Percentiles rank a stretch among this genome's conserved stretches.
Evolutionary conservation across 2,888 invertebrate genomes (phyloP).

Genomic region (Anagyrus pseudococci): DNA sequence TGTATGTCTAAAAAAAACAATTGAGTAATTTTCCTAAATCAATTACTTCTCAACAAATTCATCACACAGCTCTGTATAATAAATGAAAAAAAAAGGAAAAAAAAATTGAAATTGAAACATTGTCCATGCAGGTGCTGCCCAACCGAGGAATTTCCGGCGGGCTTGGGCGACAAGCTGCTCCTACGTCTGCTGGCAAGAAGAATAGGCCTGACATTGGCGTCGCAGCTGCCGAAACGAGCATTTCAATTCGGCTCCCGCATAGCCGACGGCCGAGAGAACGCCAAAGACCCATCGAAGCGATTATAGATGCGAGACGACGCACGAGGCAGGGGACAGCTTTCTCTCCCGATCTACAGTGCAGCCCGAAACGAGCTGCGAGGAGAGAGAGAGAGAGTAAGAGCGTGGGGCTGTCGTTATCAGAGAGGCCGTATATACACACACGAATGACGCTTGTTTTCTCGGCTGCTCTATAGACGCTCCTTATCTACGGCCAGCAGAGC

Average conservation of each 20-base stretch:
- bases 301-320: constrained; percentile 42
- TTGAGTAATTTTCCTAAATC: constrained; percentile 43
- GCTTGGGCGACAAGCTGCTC: constrained; percentile 92
- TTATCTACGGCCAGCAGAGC: background rate
- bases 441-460: background rate
- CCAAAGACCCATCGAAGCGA: constrained; percentile 72
- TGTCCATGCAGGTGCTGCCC: constrained; percentile 68
- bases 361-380: too few species aligned
- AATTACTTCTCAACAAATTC: too few species aligned
- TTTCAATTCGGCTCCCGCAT: constrained; percentile 97
- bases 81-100: too few species aligned
- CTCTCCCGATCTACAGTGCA: too few species aligned
- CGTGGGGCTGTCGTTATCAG: background rate
- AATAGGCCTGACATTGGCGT: constrained; percentile 71
- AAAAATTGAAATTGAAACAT: too few species aligned
- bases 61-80: too few species aligned
- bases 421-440: background rate
- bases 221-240: constrained; percentile 85
- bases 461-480: background rate
- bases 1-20: background rate
- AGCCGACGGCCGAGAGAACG: constrained; percentile 90
- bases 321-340: too few species aligned
- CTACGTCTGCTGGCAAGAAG: constrained; percentile 76
- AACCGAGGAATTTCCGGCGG: constrained; percentile 69
- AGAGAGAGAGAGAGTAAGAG: too few species aligned